Base-by-base conservation (phyloP, 2,113 vertebrate genomes). In the Tachysurus vachellii region DNA sequence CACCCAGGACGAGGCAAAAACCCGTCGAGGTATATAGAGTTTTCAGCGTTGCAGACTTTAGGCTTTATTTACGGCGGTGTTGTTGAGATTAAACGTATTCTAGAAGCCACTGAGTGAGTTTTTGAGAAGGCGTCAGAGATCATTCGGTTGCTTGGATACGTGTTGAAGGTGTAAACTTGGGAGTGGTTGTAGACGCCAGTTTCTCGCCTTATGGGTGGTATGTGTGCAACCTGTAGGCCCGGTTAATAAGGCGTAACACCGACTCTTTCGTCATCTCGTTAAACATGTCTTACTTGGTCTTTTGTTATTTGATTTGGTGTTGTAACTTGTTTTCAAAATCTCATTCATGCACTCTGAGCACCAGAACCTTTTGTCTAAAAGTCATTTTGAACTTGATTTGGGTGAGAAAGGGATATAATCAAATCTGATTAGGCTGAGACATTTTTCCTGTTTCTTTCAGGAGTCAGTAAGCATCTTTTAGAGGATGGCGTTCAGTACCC, bases 401-500 rank as follows among this genome's bases (percentile, higher is more conserved):
- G 16, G 31, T 81, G 21, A 57, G n/a, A 36, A 61, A 61, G 42
- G 26, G 47, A 9, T 50, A 5, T 50, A 9, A 9, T 50, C 47
- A 7, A 9, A 50, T 50, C 4, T 50, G 47, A 50, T 50, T 50
- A 50, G 47, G 47, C 47, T 50, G 47, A n/a, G n/a, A n/a, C n/a
- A n/a, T n/a, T n/a, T n/a, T n/a, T n/a, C 26, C 59, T 73, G 36
- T 59, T 36, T 19, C 9, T 17, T 70, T 76, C 26, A 82, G 82
- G 86, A 57, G 61, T 10, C 31, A 71, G 57, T 11, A 62, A 11
- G 44, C 16, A 73, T 53, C 2, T 36, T 36, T 14, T 59, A 89
- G 89, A 93, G 93, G 90, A 97, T 97, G 96, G 94, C 94, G 61
- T 93, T 96, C 59, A 94, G 92, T 80, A 95, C 95, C 85, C 90